Base-by-base conservation (phyloP, 2,113 vertebrate species). In the Noctilio leporinus region DNA sequence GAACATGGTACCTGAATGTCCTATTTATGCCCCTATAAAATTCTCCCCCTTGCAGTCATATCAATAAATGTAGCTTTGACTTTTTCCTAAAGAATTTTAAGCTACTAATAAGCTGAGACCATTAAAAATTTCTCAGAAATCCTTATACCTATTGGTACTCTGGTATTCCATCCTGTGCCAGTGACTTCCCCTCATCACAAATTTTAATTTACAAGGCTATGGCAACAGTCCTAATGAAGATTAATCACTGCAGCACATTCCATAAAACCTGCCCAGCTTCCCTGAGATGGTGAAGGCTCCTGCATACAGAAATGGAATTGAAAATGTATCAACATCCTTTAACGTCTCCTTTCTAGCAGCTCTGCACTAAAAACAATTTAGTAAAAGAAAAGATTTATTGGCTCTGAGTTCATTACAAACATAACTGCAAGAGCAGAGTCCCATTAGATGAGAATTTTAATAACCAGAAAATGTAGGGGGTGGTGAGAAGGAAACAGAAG, bases 191-290 rank as follows among this genome's bases (percentile, higher is more conserved):
- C 93, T 95, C 67, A 67, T 90, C 97, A 98, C 97, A 98, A 96
- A 98, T 98, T 98, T 98, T 97, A 97, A 98, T 98, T 98, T 97
- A 95, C 82, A 97, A 97, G 97, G 95, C 95, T 75, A 94, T 85
- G 93, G 96, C 96, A 98, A 97, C 55, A 94, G 94, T 97, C 93
- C 88, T 98, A 98, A 98, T 98, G 97, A 98, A 98, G 98, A 98
- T 98, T 98, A 98, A 98, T 98, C 97, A 98, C 98, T 98, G 96
- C 96, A 98, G 97, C 92, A 94, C 87, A 96, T 97, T 97, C 89
- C 88, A 97, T 70, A 94, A 98, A 98, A 94, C 93, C 88, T 92
- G 85, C 80, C 94, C 78, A 94, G 95, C 96, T 97, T 98, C 95
- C 67, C 97, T 98, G 96, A 97, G 93, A 95, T 65, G 96, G 93